phyloP scores from a whole-genome alignment of 2,888 invertebrate species.

The Venustoraphidia nigricollis region DNA sequence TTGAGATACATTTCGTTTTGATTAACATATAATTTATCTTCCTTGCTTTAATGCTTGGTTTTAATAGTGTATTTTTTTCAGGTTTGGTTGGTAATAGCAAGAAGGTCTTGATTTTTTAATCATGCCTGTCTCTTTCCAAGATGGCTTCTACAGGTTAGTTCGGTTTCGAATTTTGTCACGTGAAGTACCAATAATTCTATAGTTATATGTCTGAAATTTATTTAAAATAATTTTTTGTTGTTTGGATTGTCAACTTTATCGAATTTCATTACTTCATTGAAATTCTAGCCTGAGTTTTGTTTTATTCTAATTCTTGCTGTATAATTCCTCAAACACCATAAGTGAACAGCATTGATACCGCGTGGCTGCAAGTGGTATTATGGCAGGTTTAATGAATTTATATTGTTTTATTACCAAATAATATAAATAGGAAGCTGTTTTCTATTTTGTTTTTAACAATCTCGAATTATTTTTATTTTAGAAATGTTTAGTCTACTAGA shows the following conservation, averaged over 20 bases:
- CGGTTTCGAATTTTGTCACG: constrained; percentile 29
- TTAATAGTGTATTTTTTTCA: too few relatives aligned
- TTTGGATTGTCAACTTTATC: too few relatives aligned
- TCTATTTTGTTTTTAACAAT: constrained; percentile 10
- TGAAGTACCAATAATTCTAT: constrained; percentile 17
- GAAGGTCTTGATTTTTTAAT: too few relatives aligned
- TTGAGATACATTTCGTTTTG: too few relatives aligned
- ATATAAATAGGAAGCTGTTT: constrained; percentile 31
- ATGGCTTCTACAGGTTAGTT: constrained; percentile 62
- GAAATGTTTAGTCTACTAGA: too few relatives aligned
- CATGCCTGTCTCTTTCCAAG: constrained; percentile 24
- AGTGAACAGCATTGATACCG: constrained; percentile 8
- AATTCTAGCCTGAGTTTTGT: too few relatives aligned
- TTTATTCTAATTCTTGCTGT: too few relatives aligned
- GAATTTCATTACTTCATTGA: too few relatives aligned
- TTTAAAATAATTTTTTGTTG: background rate
- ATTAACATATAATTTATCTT: too few relatives aligned
- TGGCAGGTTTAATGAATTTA: constrained; percentile 8
- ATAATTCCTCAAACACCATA: background rate
- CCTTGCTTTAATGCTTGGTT: too few relatives aligned
- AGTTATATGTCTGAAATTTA: background rate
- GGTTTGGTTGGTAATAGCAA: too few relatives aligned
- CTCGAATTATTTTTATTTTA: too few relatives aligned
- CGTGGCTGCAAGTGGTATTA: constrained; percentile 9
- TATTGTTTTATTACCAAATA: constrained; percentile 15